A percentile compares a stretch with the other conserved stretches of the same genome.
phyloP scores from a whole-genome alignment of 2,797 vertebrate genomes.

The Lateolabrax maculatus region DNA sequence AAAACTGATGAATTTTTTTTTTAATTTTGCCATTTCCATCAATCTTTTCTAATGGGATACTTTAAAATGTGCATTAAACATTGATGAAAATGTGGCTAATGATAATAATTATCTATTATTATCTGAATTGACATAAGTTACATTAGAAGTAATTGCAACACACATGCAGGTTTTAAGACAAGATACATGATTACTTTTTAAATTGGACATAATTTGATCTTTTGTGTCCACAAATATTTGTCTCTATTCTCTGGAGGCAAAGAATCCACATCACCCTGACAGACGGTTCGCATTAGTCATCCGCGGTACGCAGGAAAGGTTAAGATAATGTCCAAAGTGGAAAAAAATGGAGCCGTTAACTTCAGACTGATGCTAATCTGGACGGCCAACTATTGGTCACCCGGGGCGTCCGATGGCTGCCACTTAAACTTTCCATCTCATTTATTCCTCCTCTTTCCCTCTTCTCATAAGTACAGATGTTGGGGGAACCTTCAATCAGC shows the following conservation, averaged over 20 bases:
- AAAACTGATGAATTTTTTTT: too few relatives aligned
- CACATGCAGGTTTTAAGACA: not conserved
- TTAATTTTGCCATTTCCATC: too few relatives aligned
- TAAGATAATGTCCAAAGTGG: constrained; percentile 79
- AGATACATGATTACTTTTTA: not conserved
- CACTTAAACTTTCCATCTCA: constrained; percentile 71
- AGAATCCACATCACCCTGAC: constrained; percentile 54
- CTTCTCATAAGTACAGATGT: constrained; percentile 46
- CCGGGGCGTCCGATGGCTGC: constrained; percentile 53
- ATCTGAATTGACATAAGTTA: not conserved
- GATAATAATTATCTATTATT: too few relatives aligned
- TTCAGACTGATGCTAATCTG: constrained; percentile 74
- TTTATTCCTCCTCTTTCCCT: constrained; percentile 43
- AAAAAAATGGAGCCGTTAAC: constrained; percentile 70
- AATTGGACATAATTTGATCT: constrained; percentile 12
- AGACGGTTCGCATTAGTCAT: constrained; percentile 67
- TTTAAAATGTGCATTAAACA: too few relatives aligned
- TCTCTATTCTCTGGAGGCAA: constrained; percentile 34
- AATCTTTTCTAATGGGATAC: too few relatives aligned
- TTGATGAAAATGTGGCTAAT: too few relatives aligned
- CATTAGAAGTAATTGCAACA: not conserved
- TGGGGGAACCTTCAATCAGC: constrained; percentile 69
- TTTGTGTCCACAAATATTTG: constrained; percentile 45
- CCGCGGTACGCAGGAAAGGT: constrained; percentile 67
- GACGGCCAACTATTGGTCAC: constrained; percentile 67